Evolutionary conservation across 2,113 vertebrate species (phyloP), one percentile per base, ranked within the genome.

Genomic region (Pongo pygmaeus): DNA sequence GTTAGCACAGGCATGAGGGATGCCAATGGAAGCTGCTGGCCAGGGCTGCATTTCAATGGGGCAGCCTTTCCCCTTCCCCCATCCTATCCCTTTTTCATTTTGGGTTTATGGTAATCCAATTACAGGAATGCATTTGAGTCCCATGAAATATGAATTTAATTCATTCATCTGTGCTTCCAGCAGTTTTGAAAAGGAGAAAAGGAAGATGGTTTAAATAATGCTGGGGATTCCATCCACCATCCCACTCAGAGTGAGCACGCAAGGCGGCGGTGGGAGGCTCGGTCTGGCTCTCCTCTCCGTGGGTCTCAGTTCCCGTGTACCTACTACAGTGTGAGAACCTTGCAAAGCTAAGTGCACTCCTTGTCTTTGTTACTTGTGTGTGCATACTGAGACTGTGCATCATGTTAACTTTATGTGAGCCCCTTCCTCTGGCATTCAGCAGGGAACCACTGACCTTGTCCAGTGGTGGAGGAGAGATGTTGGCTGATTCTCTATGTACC

Each of bases 281-380:
- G 6, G 23, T 9, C 67, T 67, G 52, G n/a, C 40, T 2, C 10
- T 57, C 72, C 32, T 46, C 55, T 27, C 4, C 14, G 38, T 30
- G 46, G 61, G 79, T 52, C 80, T n/a, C 3, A 1, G 20, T 46
- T 74, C 50, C 55, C 11, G 1, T 3, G 35, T 32, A 32, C 30
- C 35, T 23, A 4, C 32, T 1, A 9, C 0, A 1, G 32, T 78
- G 14, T 81, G 32, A 79, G 85, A 61, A 69, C 50, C 30, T 57
- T n/a, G 35, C 0, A 7, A 12, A 78, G 48, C 13, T 1, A 0
- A 25, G 25, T 35, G 22, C 1, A 12, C 1, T n/a, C 32, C 43
- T 83, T 69, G 38, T 40, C 52, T 74, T 78, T 16, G 35, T 64
- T 25, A 43, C 35, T 16, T 69, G 61, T 5, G 30, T 74, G 46